Base-by-base conservation (phyloP, 2,888 invertebrate species). In the Patella ulyssiponensis region DNA sequence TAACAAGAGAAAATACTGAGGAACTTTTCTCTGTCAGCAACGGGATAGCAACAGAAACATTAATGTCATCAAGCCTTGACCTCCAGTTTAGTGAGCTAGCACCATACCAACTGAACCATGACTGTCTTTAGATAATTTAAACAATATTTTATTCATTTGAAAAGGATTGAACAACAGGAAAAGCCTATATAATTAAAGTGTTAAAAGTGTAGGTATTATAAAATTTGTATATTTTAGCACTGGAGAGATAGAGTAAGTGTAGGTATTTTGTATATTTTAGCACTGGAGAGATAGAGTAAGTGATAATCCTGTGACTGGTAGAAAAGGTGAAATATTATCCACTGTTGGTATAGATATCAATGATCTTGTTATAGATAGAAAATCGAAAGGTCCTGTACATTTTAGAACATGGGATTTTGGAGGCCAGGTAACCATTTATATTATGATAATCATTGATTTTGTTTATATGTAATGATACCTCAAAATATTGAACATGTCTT, bases 281-380 rank as follows among this genome's bases (percentile, higher is more conserved):
- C 82, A 82, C 56, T 83, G 83, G 83, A 76, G 77, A n/a, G 83
- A 83, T 70, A 52, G 83, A 74, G 79, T 82, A 17, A 80, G 79
- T 71, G 80, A 78, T 51, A 78, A 75, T 23, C 64, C 64, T 23
- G 23, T 64, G 20, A 14, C 20, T 3, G 80, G 81, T 11, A 80
- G 75, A 27, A 80, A 81, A 77, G 84, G 83, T 20, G 78, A 83
- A 74, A 79, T 84, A 12, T 95, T 98, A 91, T 98, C 98, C 0
- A 99, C 98, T 0, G 98, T 99, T 58, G 98, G 98, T 27, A 98
- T 99, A 44, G 99, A 99, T 92, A 98, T 99, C 84, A 96, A 97
- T 71, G 96, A 97, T 84, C 98, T 98, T 96, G 93, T 96, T 33
- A 95, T 96, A 1, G 94, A 94, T 58, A 94, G 86, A 75, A 86